Evolutionary conservation across 2,797 vertebrate genomes (phyloP), one percentile per base, ranked within the genome.

Genomic region (Parauchenoglanis punctatus): DNA sequence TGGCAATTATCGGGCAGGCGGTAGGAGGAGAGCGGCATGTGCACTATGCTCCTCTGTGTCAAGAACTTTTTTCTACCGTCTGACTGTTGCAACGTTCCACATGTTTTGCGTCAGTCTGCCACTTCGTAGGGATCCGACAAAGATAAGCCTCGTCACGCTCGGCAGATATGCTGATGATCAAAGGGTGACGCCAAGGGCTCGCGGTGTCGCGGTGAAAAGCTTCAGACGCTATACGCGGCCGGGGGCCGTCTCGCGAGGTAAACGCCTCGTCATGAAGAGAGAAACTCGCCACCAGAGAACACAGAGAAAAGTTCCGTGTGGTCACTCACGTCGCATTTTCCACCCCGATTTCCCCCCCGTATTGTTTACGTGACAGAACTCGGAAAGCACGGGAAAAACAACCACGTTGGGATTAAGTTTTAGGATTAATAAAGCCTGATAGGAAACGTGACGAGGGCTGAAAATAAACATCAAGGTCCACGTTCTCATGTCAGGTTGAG

Each of bases 1-100:
- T 35, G 75, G 61, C 40, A 75, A 58, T 78, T 35, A 83, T 89
- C 72, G 31, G 59, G 67, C 63, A 56, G 80, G 59, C 44, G 31
- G 73, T 58, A 61, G 58, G 31, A 78, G 61, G 83, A 84, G 63
- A n/a, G 56, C 75, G 63, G 87, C 67, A 89, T 91, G 88, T 84
- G 80, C 13, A 67, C 83, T 72, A 86, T 87, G 89, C 68, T 84
- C 67, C 86, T 65, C 63, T 61, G 68, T 81, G 83, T 73, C 59
- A 68, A 58, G 76, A 89, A 87, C 85, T 88, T 88, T 89, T 89
- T 91, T 90, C 87, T 86, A 84, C 81, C 54, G n/a, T 63, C 58
- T 10, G 63, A 65, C 46, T 65, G 78, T 72, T 65, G 59, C 59
- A 63, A 46, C 18, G 59, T 63, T 88, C 78, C 85, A 83, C 56